Evolutionary conservation across 2,113 vertebrate genomes (phyloP).

Genomic region (Sylvietta virens): DNA sequence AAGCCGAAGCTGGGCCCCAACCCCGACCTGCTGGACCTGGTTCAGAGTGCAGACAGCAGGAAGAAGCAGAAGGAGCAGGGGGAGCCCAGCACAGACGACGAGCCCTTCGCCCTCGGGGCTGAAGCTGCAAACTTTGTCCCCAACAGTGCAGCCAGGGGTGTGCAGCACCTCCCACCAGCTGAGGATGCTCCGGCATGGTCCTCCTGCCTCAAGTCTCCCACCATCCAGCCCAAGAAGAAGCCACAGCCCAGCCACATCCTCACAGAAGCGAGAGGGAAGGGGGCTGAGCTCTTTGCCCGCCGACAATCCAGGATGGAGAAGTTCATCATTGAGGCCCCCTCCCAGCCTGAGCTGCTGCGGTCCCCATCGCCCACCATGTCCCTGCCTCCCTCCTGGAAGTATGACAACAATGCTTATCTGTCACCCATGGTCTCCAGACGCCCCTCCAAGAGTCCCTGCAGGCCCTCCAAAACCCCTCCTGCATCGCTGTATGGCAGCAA

Average conservation of each 20-base stretch:
- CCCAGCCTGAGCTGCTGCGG: constrained; percentile 65
- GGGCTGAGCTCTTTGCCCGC: constrained; percentile 90
- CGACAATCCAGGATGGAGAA: constrained; percentile 95
- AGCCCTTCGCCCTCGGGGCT: constrained; percentile 89
- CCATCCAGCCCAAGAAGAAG: constrained; percentile 79
- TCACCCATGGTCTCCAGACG: constrained; percentile 64
- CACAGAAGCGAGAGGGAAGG: constrained; percentile 86
- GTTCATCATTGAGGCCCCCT: constrained; percentile 82
- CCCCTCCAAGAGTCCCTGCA: constrained; percentile 69
- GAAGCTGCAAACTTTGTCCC: constrained; percentile 91
- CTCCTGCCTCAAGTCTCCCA: constrained; percentile 89
- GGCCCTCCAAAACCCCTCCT: constrained; percentile 67
- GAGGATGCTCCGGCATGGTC: constrained; percentile 82
- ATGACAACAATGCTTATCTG: constrained; percentile 77
- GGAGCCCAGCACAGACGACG: constrained; percentile 79
- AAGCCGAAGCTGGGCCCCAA: constrained; percentile 90
- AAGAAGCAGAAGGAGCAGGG: constrained; percentile 80
- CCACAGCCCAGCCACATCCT: constrained; percentile 84
- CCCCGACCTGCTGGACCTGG: constrained; percentile 90
- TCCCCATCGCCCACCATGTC: constrained; percentile 93
- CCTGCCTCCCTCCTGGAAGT: constrained; percentile 95
- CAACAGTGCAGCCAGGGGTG: constrained; percentile 33
- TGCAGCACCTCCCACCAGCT: not conserved
- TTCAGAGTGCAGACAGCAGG: constrained; percentile 86
- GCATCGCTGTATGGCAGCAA: constrained; percentile 64